Base-by-base conservation (phyloP, 2,888 invertebrate species). In the Theodoxus fluviatilis region DNA sequence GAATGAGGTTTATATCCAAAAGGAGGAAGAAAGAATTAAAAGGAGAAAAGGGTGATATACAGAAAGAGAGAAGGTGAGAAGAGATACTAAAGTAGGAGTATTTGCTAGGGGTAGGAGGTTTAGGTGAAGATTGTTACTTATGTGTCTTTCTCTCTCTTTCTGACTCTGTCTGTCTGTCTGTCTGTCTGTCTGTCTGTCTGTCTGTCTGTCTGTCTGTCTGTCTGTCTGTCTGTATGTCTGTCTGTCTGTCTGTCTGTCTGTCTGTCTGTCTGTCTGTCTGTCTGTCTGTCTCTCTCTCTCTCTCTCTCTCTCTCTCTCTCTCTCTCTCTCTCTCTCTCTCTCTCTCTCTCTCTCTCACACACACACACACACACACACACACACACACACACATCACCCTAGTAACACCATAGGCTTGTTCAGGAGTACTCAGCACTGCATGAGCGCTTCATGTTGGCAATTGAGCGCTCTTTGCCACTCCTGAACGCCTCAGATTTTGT, bases 331-430 rank as follows among this genome's bases (percentile, higher is more conserved):
- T 4, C 57, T 57, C 57, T 57, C 25, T 15, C 4, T 25, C 18
- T 31, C 9, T 7, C 43, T 43, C 9, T 31, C 9, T 31, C 57
- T 31, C 57, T 31, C 57, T 31, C 57, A 61, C 61, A 35, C 61
- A 61, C 61, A 35, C 61, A 61, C 61, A 3, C 61, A 61, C 61
- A 35, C 61, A 61, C 35, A 35, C 61, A 61, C 61, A 35, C 61
- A 61, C 61, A 35, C 61, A 61, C 33, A 33, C 33, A 15, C 57
- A 57, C n/a, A n/a, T n/a, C n/a, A n/a, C n/a, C n/a, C n/a, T n/a
- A n/a, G n/a, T n/a, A n/a, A n/a, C n/a, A n/a, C n/a, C n/a, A n/a
- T n/a, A n/a, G n/a, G n/a, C n/a, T n/a, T n/a, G n/a, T n/a, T n/a
- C n/a, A n/a, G n/a, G n/a, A n/a, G n/a, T n/a, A n/a, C n/a, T n/a